phyloP scores from a whole-genome alignment of 2,888 invertebrate genomes.

The Sminthurinus aureus region DNA sequence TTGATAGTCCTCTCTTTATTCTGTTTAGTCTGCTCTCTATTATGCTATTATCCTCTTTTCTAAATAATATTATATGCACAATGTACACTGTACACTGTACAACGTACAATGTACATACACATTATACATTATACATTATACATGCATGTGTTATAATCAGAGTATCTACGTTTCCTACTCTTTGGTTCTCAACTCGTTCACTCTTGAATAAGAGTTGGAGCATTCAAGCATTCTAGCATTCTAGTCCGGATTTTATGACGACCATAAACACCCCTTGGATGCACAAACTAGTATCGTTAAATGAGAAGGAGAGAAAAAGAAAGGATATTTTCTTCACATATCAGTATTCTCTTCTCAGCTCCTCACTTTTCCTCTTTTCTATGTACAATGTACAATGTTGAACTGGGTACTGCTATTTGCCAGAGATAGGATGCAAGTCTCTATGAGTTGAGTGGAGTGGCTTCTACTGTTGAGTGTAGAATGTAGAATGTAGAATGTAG shows the following conservation, averaged over 20 bases:
- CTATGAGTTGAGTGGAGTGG: too few relatives aligned
- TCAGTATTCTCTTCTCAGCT: neutral
- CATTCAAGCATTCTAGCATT: constrained; percentile 24
- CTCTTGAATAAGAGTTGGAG: too few relatives aligned
- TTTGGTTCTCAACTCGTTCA: neutral
- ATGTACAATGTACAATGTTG: too few relatives aligned
- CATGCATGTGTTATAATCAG: neutral
- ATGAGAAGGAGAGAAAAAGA: neutral
- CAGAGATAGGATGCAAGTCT: too few relatives aligned
- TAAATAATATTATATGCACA: too few relatives aligned
- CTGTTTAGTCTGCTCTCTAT: too few relatives aligned
- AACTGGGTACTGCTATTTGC: too few relatives aligned
- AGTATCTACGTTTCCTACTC: neutral
- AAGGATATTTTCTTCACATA: neutral
- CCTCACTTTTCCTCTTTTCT: neutral
- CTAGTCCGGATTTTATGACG: constrained; percentile 28
- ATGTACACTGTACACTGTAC: neutral
- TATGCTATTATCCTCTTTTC: too few relatives aligned
- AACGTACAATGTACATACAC: neutral
- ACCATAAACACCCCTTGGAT: constrained; percentile 36
- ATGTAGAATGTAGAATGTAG: too few relatives aligned
- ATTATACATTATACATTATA: neutral
- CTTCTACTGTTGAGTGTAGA: too few relatives aligned
- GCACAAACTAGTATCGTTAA: constrained; percentile 22
- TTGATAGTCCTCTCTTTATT: too few relatives aligned